Conservation (phyloP, 2,888 invertebrate genomes). For the Leucophenga maculata region DNA sequence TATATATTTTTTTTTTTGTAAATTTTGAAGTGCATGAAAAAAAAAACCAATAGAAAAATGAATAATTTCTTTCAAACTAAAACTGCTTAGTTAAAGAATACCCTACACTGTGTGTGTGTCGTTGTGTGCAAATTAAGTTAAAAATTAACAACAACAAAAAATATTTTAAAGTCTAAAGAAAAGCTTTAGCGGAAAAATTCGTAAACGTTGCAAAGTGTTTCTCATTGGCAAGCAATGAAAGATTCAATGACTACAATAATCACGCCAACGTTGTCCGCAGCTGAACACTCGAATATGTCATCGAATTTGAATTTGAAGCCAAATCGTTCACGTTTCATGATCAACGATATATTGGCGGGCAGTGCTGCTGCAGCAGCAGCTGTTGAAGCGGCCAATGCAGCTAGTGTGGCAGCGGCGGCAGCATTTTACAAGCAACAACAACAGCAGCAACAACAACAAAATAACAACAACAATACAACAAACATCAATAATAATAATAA, state of each 20-base stretch:
- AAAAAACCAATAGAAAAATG: no score
- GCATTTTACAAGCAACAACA: slow-evolving; percentile 67
- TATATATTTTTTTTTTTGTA: neutral
- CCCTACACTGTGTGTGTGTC: no score
- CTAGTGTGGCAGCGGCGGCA: slow-evolving; percentile 44
- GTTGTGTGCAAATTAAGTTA: no score
- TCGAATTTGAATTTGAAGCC: slow-evolving; percentile 66
- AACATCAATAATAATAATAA: slow-evolving; percentile 30
- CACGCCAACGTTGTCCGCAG: slow-evolving; percentile 58
- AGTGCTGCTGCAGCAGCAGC: slow-evolving; percentile 64
- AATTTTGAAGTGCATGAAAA: neutral
- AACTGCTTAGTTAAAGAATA: neutral
- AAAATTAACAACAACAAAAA: no score
- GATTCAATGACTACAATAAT: slow-evolving; percentile 68
- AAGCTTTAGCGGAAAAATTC: no score
- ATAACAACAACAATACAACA: slow-evolving; percentile 44
- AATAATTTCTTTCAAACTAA: neutral
- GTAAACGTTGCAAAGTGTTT: slow-evolving; percentile 32
- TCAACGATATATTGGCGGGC: slow-evolving; percentile 68
- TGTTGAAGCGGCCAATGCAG: slow-evolving; percentile 57
- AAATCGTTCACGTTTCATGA: slow-evolving; percentile 69
- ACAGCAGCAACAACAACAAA: slow-evolving; percentile 41
- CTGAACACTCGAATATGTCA: slow-evolving; percentile 51
- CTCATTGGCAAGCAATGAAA: slow-evolving; percentile 61
- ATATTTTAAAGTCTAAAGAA: no score